Evolutionary conservation across 2,888 invertebrate species (phyloP).

Genomic region (Eupelmus urozonus): DNA sequence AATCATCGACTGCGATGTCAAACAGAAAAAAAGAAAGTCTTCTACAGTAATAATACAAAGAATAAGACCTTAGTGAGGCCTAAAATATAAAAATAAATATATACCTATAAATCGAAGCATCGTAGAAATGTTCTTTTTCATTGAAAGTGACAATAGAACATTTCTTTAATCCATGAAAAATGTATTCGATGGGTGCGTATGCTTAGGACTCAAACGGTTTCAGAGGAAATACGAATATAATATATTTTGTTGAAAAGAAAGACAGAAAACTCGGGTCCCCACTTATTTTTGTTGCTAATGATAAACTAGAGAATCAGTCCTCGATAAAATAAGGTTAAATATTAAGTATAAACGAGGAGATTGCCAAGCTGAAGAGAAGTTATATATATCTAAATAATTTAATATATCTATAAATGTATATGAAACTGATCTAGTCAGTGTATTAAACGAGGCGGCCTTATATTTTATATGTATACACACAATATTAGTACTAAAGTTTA

Average conservation of each 20-base stretch:
- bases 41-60: constrained; percentile 40
- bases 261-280: constrained; percentile 63
- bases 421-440: constrained; percentile 77
- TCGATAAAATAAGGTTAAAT: constrained; percentile 46
- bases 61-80: constrained; percentile 53
- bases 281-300: constrained; percentile 69
- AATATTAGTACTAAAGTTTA: constrained; percentile 55
- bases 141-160: constrained; percentile 25
- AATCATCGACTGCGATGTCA: constrained; percentile 56
- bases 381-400: constrained; percentile 57
- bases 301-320: constrained; percentile 32
- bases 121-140: constrained; percentile 29
- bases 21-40: constrained; percentile 55
- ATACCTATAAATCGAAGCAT: constrained; percentile 21
- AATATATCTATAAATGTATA: constrained; percentile 62
- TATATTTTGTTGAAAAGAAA: constrained; percentile 70
- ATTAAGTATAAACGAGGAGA: constrained; percentile 57
- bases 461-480: constrained; percentile 73
- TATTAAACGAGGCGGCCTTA: constrained; percentile 77
- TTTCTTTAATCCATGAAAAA: constrained; percentile 32
- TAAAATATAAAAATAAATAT: constrained; percentile 41
- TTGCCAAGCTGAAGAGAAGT: constrained; percentile 62
- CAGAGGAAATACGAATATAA: constrained; percentile 46
- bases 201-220: constrained; percentile 52
- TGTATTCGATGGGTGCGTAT: constrained; percentile 49